A percentile compares a stretch with the other conserved stretches of the same genome.
These are phyloP conservation scores for Manis javanica DNA, from an alignment of 2,797 vertebrate species.

Conservation along the genomic window DNA sequence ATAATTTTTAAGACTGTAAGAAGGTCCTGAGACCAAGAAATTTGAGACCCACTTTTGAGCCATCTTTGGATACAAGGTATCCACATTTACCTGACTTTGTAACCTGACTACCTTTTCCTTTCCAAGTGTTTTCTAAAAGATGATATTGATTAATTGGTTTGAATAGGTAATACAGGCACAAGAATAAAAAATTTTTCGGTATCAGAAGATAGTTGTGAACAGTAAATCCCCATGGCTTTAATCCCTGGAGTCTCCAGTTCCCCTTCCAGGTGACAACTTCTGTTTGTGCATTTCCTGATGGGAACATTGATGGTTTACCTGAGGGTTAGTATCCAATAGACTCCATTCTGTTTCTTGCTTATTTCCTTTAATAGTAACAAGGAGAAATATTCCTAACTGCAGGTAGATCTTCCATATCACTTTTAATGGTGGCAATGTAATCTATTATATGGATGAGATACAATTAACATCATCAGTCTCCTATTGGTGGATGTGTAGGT, in stretches of 20 bases:
- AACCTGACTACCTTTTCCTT: background rate
- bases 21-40: background rate
- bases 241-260: background rate
- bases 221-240: background rate
- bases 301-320: background rate
- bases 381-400: background rate
- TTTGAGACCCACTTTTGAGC: constrained; percentile 37
- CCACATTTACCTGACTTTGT: background rate
- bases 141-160: background rate
- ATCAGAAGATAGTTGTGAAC: background rate
- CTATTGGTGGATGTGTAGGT: background rate
- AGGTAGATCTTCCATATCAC: background rate
- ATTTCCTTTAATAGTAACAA: background rate
- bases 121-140: background rate
- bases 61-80: background rate
- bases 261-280: background rate
- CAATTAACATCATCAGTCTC: background rate
- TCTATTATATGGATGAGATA: background rate
- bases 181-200: background rate
- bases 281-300: background rate
- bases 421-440: background rate
- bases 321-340: background rate
- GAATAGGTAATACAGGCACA: background rate
- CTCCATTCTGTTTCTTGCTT: constrained; percentile 4
- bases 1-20: background rate